phyloP scores from a whole-genome alignment of 2,888 invertebrate genomes.

The Epirrhoe alternata region DNA sequence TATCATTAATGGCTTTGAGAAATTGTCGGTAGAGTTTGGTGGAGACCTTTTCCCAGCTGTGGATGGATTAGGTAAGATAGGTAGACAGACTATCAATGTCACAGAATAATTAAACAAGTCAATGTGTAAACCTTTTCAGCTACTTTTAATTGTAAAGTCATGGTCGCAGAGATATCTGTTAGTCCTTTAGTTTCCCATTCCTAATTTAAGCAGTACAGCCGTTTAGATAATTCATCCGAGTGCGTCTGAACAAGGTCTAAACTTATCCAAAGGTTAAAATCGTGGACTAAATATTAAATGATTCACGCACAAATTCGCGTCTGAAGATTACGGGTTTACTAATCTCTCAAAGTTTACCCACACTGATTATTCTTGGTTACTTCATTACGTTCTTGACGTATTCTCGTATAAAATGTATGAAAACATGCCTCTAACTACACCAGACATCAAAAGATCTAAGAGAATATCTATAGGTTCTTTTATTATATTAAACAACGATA shows the following conservation, averaged over 20 bases:
- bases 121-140: too few species aligned
- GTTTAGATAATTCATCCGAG: constrained; percentile 29
- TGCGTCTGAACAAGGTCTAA: constrained; percentile 22
- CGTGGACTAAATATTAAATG: constrained; percentile 28
- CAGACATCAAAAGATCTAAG: too few species aligned
- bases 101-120: too few species aligned
- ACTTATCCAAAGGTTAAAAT: constrained; percentile 14
- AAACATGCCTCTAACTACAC: too few species aligned
- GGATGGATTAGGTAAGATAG: too few species aligned
- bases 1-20: too few species aligned
- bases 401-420: not conserved
- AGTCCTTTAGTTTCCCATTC: constrained; percentile 18
- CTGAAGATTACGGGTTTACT: constrained; percentile 14
- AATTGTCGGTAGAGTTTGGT: too few species aligned
- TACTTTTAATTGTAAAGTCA: too few species aligned
- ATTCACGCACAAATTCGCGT: constrained; percentile 2
- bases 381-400: not conserved
- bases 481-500: too few species aligned
- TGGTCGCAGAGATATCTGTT: constrained; percentile 5
- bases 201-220: constrained; percentile 23
- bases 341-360: constrained; percentile 7
- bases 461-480: too few species aligned
- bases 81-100: too few species aligned
- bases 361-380: not conserved
- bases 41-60: too few species aligned